Evolutionary conservation across 1,140 invertebrate genomes (phyloP), one percentile per base, ranked within the genome.

Genomic region (Drosophila ogumai): DNA sequence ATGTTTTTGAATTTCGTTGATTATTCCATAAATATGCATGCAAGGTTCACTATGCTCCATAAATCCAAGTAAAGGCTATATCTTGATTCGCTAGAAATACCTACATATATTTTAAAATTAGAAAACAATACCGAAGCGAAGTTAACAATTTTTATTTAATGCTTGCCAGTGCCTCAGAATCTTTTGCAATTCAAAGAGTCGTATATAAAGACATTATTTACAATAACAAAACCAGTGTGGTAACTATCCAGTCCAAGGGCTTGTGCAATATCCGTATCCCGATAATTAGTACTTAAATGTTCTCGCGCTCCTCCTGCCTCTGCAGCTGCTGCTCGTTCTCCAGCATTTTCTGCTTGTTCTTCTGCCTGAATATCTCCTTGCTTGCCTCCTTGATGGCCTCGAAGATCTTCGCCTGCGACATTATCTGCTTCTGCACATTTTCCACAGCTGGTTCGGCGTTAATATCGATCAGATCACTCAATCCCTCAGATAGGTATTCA

Each of bases 351-450:
- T 92, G 90, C 6, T 86, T 91, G 49, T 82, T 91, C 57, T 92
- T 94, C 55, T 94, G 93, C 61, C 94, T 92, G n/a, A 94, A 93
- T 28, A 96, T 93, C 88, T 96, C 95, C 17, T 94, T 93, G 80
- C 95, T 94, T 5, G 96, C 95, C 82, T 96, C 96, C 80, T 96
- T 96, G 43, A 96, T 95, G 3, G 96, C 96, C 81, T 96, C 96
- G 94, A 95, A 96, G 8, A 96, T 93, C 88, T 96, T 96, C 0
- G 96, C 96, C 92, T 96, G 95, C 0, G 95, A 95, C 82, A 96
- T 93, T 9, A 96, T 96, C 90, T 96, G 96, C 50, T 96, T 94
- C 47, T 95, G 96, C 0, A 96, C 92, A 71, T 96, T 96, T 61
- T 96, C 96, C 1, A 96, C 94, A 4, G 95, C 94, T 8, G 95